phyloP scores from a whole-genome alignment of 2,113 vertebrate species.

The Poeciliopsis prolifica region DNA sequence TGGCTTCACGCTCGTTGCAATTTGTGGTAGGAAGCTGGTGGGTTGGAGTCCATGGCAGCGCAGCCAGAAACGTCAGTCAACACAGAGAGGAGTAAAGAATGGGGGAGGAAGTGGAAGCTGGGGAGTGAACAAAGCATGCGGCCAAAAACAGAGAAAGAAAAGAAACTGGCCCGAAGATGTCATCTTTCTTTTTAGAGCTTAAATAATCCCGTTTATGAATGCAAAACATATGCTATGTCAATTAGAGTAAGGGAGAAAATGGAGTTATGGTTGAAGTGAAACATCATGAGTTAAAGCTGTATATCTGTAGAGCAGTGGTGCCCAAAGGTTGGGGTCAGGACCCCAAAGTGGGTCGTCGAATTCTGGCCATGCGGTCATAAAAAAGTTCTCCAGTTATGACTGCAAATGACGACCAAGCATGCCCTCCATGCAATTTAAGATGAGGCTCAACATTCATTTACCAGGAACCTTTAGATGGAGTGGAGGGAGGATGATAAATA shows the following conservation, averaged over 20 bases:
- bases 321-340: too few relatives aligned
- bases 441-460: background rate
- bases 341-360: too few relatives aligned
- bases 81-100: background rate
- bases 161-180: background rate
- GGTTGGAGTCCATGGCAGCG: conserved; percentile 14
- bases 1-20: too few relatives aligned
- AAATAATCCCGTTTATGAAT: too few relatives aligned
- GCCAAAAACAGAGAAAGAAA: background rate
- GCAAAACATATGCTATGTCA: too few relatives aligned
- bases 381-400: too few relatives aligned
- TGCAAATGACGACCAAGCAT: background rate
- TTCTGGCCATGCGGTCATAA: too few relatives aligned
- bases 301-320: too few relatives aligned
- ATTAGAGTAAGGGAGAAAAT: too few relatives aligned
- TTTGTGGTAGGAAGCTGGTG: background rate
- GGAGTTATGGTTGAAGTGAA: too few relatives aligned
- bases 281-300: too few relatives aligned
- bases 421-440: background rate
- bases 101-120: conserved; percentile 36
- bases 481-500: background rate
- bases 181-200: background rate
- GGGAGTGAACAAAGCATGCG: conserved; percentile 20
- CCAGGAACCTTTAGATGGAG: background rate
- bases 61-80: background rate